Evolutionary conservation across 2,888 invertebrate genomes (phyloP).

Genomic region (Acholoe squamosa): DNA sequence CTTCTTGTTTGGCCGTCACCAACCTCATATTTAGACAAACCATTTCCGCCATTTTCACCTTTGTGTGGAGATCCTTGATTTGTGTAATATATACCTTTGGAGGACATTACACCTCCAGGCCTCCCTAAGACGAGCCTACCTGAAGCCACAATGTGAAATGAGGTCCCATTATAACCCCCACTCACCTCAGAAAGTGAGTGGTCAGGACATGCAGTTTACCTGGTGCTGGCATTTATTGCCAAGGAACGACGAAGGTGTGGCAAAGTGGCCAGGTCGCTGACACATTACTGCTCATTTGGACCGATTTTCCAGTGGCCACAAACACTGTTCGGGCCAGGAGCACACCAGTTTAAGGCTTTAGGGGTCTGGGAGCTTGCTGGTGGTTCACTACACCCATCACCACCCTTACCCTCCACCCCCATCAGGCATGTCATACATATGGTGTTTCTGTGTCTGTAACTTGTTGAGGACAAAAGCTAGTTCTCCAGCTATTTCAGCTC

Average conservation of each 20-base stretch:
- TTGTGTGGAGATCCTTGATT: neutral
- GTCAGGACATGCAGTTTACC: neutral
- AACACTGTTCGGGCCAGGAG: neutral
- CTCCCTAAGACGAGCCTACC: neutral
- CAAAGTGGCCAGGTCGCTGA: conserved; percentile 8
- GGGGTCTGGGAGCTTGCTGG: neutral
- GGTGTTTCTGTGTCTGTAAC: neutral
- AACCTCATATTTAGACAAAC: conserved; percentile 19
- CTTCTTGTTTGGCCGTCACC: neutral
- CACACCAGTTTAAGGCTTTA: neutral
- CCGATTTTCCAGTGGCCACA: neutral
- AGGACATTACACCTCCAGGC: neutral
- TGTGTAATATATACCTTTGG: neutral
- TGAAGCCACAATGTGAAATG: neutral
- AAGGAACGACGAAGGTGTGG: neutral
- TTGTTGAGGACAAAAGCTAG: too few relatives aligned
- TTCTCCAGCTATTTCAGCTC: too few relatives aligned
- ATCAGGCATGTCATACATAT: neutral
- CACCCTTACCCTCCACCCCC: neutral
- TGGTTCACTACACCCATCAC: neutral
- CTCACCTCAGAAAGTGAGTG: neutral
- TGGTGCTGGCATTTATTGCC: conserved; percentile 21
- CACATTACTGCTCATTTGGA: conserved; percentile 17
- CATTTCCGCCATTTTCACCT: conserved; percentile 21
- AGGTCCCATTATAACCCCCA: neutral